Base-by-base conservation (phyloP, 2,888 invertebrate genomes). In the Tuta absoluta region DNA sequence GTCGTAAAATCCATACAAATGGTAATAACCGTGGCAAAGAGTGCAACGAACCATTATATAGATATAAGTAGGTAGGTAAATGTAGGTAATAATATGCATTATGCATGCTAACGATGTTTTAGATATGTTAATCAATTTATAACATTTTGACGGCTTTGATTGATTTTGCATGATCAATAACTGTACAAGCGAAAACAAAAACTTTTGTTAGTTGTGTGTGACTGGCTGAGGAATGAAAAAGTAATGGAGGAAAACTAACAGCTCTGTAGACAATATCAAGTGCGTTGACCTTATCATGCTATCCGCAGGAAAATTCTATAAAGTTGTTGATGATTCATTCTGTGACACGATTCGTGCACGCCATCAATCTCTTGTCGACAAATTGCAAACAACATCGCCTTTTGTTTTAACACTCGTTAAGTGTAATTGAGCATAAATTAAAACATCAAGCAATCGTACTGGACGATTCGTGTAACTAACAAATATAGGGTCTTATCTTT, bases 401-500 rank as follows among this genome's bases (percentile, higher is more conserved):
- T 62, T 49, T 62, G 49, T 62, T 62, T 62, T 49, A 49, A 2
- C 28, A 48, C 49, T 28, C 14, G 49, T 61, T 49, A 61, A 1
- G 8, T 51, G 12, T 37, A 23, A 61, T 37, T 12, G 61, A 33
- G 28, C 17, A 19, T 19, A 61, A n/a, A 61, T 61, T 61, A 61
- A 49, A 61, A 61, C 48, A 28, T 7, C 49, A 61, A 61, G 12
- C 38, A 1, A 38, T 17, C 1, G 14, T 33, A 33, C 58, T 21
- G 58, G 17, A 33, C 38, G 21, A 38, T 59, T 38, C 59, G 14
- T 23, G n/a, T 56, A 33, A 1, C 14, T 17, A 33, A 28, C 28
- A n/a, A n/a, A n/a, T n/a, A n/a, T n/a, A n/a, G n/a, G n/a, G n/a
- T n/a, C n/a, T n/a, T n/a, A n/a, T n/a, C n/a, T n/a, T n/a, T n/a